Base-by-base conservation (phyloP, 2,113 vertebrate genomes). In the Alectura lathami region DNA sequence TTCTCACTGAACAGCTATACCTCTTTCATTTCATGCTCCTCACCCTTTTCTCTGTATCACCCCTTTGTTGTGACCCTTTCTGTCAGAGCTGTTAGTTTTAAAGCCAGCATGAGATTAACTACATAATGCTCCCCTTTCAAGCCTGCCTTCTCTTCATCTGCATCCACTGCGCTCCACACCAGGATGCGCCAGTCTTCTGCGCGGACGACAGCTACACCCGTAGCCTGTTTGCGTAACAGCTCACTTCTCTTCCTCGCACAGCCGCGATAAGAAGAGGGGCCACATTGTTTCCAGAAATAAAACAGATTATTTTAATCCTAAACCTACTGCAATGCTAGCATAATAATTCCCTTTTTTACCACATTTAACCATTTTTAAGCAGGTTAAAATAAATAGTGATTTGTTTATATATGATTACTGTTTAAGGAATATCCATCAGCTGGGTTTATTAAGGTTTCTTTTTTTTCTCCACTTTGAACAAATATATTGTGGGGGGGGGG, bases 221-320 rank as follows among this genome's bases (percentile, higher is more conserved):
- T n/a, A 77, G 89, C 70, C 86, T 85, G 50, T 64, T 93, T 88
- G 89, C 42, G 3, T 78, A 92, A 89, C 62, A 89, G 53, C 66
- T 92, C 47, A 13, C 81, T 89, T 90, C 64, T 79, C 62, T 73
- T 72, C 36, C 51, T 32, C 48, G 45, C 34, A 43, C 0, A 11
- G 70, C 63, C 62, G 91, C 90, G 89, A 47, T 13, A 89, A 60
- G 56, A 80, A 91, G 83, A 93, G 68, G 69, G 68, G 34, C 36
- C 80, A 72, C 57, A 67, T 87, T 95, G 50, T 91, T 94, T 95
- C 94, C 83, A 94, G 75, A 94, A 94, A 93, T 95, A 95, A 91
- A 96, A 43, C 78, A 92, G 92, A 94, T 94, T 94, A 94, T 40
- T 89, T 91, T 95, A 91, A 95, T 94, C 73, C 87, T 67, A 85